Conservation (phyloP, 2,113 vertebrate genomes). For the Pungitius pungitius region DNA sequence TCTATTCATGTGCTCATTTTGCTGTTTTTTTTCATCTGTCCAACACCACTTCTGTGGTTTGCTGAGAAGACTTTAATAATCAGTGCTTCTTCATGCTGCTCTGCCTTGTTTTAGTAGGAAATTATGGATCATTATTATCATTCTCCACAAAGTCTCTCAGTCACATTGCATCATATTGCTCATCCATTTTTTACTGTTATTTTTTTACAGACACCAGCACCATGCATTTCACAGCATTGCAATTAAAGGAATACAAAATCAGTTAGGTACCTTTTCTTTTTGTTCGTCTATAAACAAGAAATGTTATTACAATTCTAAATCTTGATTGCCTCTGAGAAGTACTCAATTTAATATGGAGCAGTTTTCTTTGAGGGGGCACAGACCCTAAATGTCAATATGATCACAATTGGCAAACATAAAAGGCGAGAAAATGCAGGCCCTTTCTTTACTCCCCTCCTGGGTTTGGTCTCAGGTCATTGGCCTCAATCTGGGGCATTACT, state of each 20-base stretch:
- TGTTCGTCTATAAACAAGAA: background rate
- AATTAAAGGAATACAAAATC: background rate
- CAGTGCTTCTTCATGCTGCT: conserved; percentile 25
- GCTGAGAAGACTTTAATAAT: conserved; percentile 59
- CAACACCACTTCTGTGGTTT: conserved; percentile 41
- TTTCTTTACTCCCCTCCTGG: background rate
- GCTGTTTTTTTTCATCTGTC: conserved; percentile 49
- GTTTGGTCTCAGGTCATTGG: background rate
- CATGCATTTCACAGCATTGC: background rate
- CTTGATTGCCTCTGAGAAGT: background rate
- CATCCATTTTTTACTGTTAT: background rate
- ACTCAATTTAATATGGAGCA: background rate
- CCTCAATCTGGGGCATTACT: background rate
- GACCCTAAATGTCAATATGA: too few relatives aligned
- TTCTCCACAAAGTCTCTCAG: background rate
- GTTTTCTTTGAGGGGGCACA: background rate
- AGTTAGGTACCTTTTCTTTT: background rate
- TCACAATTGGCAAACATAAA: background rate
- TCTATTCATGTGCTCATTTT: conserved; percentile 53
- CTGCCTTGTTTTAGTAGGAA: conserved; percentile 16
- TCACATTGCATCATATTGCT: background rate
- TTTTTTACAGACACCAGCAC: background rate
- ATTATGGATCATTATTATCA: conserved; percentile 13
- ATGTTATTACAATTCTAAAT: background rate
- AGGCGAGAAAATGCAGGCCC: background rate